Evolutionary conservation across 2,113 vertebrate species (phyloP).

Genomic region (Rhea pennata): DNA sequence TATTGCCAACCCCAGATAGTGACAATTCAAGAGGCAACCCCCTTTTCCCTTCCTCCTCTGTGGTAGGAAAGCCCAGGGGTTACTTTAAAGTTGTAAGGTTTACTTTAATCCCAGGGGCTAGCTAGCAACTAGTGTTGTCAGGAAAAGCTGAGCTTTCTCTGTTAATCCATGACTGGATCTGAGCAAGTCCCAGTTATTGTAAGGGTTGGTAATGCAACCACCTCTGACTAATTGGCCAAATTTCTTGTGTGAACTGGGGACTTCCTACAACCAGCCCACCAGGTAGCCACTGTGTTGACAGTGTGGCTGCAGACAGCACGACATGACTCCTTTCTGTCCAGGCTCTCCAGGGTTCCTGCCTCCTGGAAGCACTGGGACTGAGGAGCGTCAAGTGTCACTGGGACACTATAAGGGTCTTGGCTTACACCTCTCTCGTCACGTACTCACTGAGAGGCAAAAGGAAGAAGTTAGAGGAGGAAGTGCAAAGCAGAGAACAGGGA

Average conservation of each 20-base stretch:
- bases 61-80: not conserved
- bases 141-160: not conserved
- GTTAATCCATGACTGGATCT: not conserved
- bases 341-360: not conserved
- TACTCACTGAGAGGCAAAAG: not conserved
- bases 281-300: not conserved
- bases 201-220: not conserved
- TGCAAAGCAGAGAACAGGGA: not conserved
- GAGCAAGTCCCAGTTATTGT: fast-evolving
- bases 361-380: not conserved
- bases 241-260: not conserved
- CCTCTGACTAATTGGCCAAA: fast-evolving
- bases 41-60: not conserved
- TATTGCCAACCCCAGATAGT: not conserved
- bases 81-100: not conserved
- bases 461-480: not conserved
- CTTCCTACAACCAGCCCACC: not conserved
- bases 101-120: not conserved
- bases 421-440: not conserved
- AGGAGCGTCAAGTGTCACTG: not conserved
- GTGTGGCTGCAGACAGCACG: not conserved
- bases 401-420: not conserved
- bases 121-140: not conserved
- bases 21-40: not conserved
- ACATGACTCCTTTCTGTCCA: not conserved